A percentile compares a stretch with the other conserved stretches of the same genome.
phyloP scores from a whole-genome alignment of 2,888 invertebrate genomes.

The Acanthococcus lagerstroemiae region DNA sequence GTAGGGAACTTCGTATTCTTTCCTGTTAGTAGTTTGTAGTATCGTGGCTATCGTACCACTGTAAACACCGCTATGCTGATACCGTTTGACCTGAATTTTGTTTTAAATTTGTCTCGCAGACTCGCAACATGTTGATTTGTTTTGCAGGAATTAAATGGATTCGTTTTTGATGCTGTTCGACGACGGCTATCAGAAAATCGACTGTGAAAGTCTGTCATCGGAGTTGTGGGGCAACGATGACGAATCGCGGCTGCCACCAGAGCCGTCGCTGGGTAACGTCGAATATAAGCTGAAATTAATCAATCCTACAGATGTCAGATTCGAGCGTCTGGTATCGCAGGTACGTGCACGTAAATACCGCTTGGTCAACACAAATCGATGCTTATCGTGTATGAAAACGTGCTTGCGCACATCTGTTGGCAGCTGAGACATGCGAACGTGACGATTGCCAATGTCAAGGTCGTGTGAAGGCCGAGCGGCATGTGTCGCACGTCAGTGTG shows the following conservation, averaged over 20 bases:
- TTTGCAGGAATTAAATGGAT: conserved; percentile 51
- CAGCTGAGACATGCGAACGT: neutral
- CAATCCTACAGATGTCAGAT: conserved; percentile 77
- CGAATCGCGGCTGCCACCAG: conserved; percentile 60
- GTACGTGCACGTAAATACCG: conserved; percentile 41
- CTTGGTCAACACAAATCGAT: neutral
- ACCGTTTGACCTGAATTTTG: too few relatives aligned
- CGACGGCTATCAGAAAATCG: conserved; percentile 46
- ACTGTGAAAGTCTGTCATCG: conserved; percentile 41
- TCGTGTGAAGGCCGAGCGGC: neutral
- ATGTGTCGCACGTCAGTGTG: too few relatives aligned
- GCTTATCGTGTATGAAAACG: neutral
- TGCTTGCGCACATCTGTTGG: neutral
- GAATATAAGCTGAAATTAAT: conserved; percentile 94
- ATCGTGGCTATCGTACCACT: too few relatives aligned
- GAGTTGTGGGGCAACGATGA: conserved; percentile 42
- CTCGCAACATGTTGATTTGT: neutral
- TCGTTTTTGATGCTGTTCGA: conserved; percentile 74
- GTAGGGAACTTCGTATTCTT: too few relatives aligned
- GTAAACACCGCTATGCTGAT: too few relatives aligned
- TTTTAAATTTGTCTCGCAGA: too few relatives aligned
- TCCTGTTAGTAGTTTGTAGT: too few relatives aligned
- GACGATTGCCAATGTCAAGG: conserved; percentile 7
- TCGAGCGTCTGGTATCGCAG: conserved; percentile 96
- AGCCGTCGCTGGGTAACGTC: conserved; percentile 87